These are phyloP conservation scores for Pyrgilauda ruficollis DNA, from an alignment of 2,113 vertebrate genomes.

Conservation along the genomic window DNA sequence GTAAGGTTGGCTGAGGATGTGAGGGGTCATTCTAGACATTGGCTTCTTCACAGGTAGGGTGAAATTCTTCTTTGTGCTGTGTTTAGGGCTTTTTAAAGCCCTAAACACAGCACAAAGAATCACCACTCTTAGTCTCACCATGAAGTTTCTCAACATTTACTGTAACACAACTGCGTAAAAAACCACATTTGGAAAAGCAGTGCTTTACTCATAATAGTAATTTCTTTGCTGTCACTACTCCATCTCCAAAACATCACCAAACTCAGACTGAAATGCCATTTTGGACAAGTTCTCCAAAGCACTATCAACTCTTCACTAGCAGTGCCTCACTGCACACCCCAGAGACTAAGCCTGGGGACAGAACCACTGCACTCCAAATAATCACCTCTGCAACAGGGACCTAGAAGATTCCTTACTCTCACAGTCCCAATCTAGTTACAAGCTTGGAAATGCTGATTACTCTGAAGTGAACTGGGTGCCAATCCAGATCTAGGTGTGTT, in stretches of 20 bases:
- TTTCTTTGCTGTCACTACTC: background rate
- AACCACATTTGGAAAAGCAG: background rate
- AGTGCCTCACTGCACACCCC: background rate
- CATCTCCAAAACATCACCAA: background rate
- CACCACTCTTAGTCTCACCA: background rate
- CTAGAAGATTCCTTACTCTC: background rate
- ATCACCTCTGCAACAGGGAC: background rate
- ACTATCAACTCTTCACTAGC: background rate
- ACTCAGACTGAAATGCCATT: background rate
- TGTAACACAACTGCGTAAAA: background rate
- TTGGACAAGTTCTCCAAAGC: background rate
- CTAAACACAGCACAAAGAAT: background rate
- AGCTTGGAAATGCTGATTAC: background rate
- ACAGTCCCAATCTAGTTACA: background rate
- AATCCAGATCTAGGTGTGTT: background rate
- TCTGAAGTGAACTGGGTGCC: background rate
- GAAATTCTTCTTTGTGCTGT: background rate
- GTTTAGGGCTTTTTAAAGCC: too few species aligned
- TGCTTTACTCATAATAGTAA: background rate
- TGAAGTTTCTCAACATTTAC: background rate
- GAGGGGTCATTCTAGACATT: background rate
- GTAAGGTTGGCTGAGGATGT: background rate
- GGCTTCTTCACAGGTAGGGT: background rate
- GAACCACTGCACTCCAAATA: background rate
- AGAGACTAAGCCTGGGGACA: background rate